Percentiles rank a stretch among this genome's conserved stretches.
phyloP scores from a whole-genome alignment of 2,888 invertebrate genomes.

The Dendrolimus houi region DNA sequence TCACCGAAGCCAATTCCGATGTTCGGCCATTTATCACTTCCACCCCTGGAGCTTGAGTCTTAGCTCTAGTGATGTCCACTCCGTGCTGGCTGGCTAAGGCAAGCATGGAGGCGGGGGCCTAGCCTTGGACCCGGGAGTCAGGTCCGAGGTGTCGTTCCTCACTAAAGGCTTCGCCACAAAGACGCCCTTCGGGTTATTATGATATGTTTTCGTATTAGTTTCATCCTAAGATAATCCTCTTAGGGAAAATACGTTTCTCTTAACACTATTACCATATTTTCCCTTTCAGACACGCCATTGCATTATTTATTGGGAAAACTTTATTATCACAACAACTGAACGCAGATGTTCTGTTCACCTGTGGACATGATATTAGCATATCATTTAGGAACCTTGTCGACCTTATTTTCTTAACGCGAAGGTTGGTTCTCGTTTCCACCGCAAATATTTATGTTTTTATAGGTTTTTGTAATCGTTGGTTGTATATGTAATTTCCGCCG shows the following conservation, averaged over 20 bases:
- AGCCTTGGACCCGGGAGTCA: too few species aligned
- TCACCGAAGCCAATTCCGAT: too few species aligned
- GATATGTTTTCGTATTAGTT: conserved; percentile 26
- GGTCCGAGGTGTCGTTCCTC: too few species aligned
- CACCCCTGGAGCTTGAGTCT: too few species aligned
- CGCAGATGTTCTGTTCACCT: conserved; percentile 61
- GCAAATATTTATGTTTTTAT: conserved; percentile 44
- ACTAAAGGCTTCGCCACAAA: too few species aligned
- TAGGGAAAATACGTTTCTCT: conserved; percentile 25
- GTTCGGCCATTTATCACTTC: too few species aligned
- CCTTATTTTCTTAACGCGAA: conserved; percentile 24
- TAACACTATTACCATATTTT: conserved; percentile 34
- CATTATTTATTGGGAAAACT: conserved; percentile 72
- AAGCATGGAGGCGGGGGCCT: too few species aligned
- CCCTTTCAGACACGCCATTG: conserved; percentile 36
- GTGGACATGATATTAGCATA: conserved; percentile 46
- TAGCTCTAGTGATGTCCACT: too few species aligned
- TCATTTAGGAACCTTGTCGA: conserved; percentile 22
- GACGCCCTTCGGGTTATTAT: too few species aligned
- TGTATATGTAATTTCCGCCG: too few species aligned
- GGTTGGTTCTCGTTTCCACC: conserved; percentile 18
- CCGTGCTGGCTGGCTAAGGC: too few species aligned
- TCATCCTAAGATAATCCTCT: conserved; percentile 32
- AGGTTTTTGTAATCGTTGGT: conserved; percentile 26
- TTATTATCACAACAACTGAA: conserved; percentile 62